These are phyloP conservation scores for Turdus rufiventris DNA, from an alignment of 2,113 vertebrate genomes.

Conservation along the genomic window DNA sequence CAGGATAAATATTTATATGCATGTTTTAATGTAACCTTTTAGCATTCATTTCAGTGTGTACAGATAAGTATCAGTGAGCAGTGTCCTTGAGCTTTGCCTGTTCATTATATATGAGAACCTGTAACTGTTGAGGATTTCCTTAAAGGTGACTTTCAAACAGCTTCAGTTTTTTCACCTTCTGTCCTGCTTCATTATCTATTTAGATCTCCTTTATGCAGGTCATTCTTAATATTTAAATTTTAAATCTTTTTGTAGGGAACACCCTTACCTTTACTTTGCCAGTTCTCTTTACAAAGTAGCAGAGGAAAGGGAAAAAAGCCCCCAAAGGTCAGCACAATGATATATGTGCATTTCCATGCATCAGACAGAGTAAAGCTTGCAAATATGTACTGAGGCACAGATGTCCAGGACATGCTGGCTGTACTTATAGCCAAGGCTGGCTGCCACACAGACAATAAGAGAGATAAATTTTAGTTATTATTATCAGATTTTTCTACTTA, in stretches of 20 bases:
- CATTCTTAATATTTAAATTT: background rate
- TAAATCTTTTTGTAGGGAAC: background rate
- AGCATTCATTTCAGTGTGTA: background rate
- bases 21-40: background rate
- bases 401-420: background rate
- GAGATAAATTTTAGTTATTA: background rate
- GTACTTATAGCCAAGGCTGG: background rate
- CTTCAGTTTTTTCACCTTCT: background rate
- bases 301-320: background rate
- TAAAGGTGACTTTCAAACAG: background rate
- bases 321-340: background rate
- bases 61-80: background rate
- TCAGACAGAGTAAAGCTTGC: background rate
- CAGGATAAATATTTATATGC: background rate
- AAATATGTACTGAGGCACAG: background rate
- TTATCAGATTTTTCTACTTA: background rate
- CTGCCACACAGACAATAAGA: background rate
- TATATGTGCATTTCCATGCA: accelerated
- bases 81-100: background rate
- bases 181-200: background rate
- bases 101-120: background rate
- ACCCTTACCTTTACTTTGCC: background rate
- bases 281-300: background rate
- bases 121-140: background rate
- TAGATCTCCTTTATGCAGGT: background rate